Base-by-base conservation (phyloP, 2,888 invertebrate species). In the Scaptomyza caliginosa region DNA sequence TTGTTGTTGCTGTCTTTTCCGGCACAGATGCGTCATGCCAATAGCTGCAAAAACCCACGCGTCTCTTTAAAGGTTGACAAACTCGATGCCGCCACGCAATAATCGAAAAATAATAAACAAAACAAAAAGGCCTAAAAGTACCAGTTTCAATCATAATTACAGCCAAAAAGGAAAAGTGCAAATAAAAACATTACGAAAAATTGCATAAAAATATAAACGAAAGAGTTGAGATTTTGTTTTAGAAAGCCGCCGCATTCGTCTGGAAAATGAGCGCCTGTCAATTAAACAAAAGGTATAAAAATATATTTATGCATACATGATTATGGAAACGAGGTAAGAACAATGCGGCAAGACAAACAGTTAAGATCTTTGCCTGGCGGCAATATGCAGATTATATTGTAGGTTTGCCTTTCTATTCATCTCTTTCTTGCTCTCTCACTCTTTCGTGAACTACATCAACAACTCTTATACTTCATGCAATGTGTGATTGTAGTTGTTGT, bases 241-340 rank as follows among this genome's bases (percentile, higher is more conserved):
- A 46, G 74, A 84, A 81, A 86, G 75, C 63, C 49, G 43, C 63
- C 70, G 84, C 80, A 67, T 67, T 81, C 52, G 58, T 63, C 48
- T 63, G 85, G 85, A 81, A 81, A 86, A 81, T 84, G 70, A 81
- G 68, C 63, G 56, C 42, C 74, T 74, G 86, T 74, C 86, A 84
- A 80, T 80, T 80, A 51, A 17, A 16, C 19, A 50, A 30, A 30
- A 26, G 16, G 17, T 45, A 43, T 46, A 42, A 39, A 32, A 32
- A 49, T 34, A 40, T 30, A 28, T 26, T 11, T 8, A 34, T 10
- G 30, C 24, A 34, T 51, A 40, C 67, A 66, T 77, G 81, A 70
- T 64, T 73, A 57, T 50, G 57, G 56, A 5, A 69, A 77, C 51
- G 24, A 62, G 66, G 45, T 54, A 62, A 83, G 86, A 80, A 80